Evolutionary conservation across 2,797 vertebrate genomes (phyloP).

Genomic region (Triplophysa bombifrons): DNA sequence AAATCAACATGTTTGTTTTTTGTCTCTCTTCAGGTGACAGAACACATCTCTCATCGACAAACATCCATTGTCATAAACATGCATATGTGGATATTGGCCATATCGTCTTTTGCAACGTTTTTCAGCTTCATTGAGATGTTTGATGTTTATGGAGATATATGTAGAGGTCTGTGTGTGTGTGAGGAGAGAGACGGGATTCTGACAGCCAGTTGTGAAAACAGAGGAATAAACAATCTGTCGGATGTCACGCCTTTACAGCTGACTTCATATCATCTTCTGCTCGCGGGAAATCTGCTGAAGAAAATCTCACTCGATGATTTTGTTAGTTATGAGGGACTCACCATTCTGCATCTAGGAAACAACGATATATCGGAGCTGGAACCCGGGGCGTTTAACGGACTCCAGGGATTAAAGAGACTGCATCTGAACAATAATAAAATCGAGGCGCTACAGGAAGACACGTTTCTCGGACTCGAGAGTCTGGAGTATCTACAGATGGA

Average conservation of each 20-base stretch:
- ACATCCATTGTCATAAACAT: constrained; percentile 78
- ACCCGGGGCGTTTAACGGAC: constrained; percentile 92
- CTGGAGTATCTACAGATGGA: constrained; percentile 97
- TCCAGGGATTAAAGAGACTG: constrained; percentile 88
- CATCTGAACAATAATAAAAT: constrained; percentile 98
- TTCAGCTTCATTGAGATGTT: constrained; percentile 86
- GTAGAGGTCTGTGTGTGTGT: constrained; percentile 91
- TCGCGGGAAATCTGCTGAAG: constrained; percentile 91
- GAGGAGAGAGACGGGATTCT: constrained; percentile 94
- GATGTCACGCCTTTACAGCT: constrained; percentile 88
- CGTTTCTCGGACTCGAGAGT: constrained; percentile 92
- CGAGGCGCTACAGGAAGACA: constrained; percentile 89
- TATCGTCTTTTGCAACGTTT: constrained; percentile 85
- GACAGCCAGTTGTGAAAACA: constrained; percentile 94
- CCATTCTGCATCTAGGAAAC: constrained; percentile 92
- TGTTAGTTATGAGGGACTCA: constrained; percentile 88
- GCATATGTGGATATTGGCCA: constrained; percentile 91
- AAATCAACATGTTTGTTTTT: constrained; percentile 47
- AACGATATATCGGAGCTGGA: constrained; percentile 96
- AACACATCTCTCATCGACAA: constrained; percentile 68
- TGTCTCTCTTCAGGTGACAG: constrained; percentile 79
- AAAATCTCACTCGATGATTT: constrained; percentile 91
- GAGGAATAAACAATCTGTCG: constrained; percentile 88
- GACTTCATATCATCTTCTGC: constrained; percentile 89
- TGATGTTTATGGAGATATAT: constrained; percentile 91